phyloP scores from a whole-genome alignment of 2,797 vertebrate species.

The Chromobotia macracanthus region DNA sequence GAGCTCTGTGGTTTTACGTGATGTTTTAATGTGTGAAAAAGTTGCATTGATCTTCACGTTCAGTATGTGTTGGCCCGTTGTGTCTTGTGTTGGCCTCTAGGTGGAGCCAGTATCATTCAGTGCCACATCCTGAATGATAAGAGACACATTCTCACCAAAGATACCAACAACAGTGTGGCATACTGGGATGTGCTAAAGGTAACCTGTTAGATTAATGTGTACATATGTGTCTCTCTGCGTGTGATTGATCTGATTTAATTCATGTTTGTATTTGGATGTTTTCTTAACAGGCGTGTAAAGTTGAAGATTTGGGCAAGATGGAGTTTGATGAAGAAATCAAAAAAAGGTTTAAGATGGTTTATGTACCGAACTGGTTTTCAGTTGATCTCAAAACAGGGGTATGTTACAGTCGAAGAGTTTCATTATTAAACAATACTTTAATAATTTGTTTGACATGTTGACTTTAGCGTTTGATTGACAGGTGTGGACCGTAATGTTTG shows the following conservation, averaged over 20 bases:
- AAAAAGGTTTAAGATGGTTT: constrained; percentile 88
- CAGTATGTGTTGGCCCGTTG: constrained; percentile 23
- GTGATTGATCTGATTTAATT: background rate
- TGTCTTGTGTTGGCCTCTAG: constrained; percentile 66
- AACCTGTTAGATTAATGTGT: background rate
- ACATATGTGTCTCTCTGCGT: background rate
- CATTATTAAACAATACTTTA: background rate
- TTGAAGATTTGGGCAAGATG: constrained; percentile 86
- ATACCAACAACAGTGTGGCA: constrained; percentile 86
- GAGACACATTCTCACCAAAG: constrained; percentile 88
- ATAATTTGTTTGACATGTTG: background rate
- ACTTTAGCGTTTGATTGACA: background rate
- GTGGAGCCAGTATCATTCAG: constrained; percentile 87
- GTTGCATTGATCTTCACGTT: background rate
- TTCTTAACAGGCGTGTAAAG: constrained; percentile 81
- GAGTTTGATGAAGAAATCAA: constrained; percentile 90
- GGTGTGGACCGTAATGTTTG: background rate
- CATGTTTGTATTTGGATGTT: background rate
- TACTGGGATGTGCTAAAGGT: constrained; percentile 89
- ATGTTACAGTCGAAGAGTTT: constrained; percentile 53
- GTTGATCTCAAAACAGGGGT: constrained; percentile 89
- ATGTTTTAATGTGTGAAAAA: background rate
- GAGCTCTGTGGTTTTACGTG: background rate
- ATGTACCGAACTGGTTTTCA: constrained; percentile 90
- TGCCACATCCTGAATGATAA: constrained; percentile 91